Base-by-base conservation (phyloP, 1,140 invertebrate species). In the Leguminivora glycinivorella region DNA sequence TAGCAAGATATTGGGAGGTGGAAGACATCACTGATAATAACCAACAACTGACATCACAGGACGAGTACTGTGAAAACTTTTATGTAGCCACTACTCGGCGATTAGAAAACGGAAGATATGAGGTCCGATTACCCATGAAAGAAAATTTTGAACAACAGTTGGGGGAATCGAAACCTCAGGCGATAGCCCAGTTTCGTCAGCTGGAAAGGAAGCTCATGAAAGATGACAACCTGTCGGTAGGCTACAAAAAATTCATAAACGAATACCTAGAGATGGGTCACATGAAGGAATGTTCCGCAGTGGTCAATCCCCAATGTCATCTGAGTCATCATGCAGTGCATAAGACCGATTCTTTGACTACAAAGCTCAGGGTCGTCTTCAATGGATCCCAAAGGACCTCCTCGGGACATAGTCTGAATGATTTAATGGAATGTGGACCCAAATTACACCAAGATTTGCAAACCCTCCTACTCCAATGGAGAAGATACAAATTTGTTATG, bases 121-220 rank as follows among this genome's bases (percentile, higher is more conserved):
- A 43, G 4, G 70, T 67, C 2, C 24, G 40, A 9, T 10, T 71
- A 10, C 75, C 75, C 1, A 63, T 75, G 68, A 70, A 73, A 17
- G 14, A 69, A 4, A 47, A 71, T 4, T 70, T 68, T 56, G 56
- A 71, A 34, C 22, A 75, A 63, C 66, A 71, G n/a, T 29, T 79
- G 9, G 74, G 75, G 1, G 19, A 43, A 10, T 76, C 75, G 1
- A 72, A 58, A 67, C 12, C 40, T 10, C 72, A 70, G 52, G 75
- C 75, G 0, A 26, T 73, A 7, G 71, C 72, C 14, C 77, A 77
- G 31, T 77, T 79, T 69, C 19, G 43, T 17, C 70, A 75, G 40
- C 25, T 75, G 26, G 77, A 75, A 72, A 69, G 56, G 25, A 74
- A 72, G 66, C 14, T 56, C 7, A 24, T 22, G 3, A 56, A 56